A percentile compares a stretch with the other conserved stretches of the same genome.
phyloP scores from a whole-genome alignment of 2,113 vertebrate species.

The Microtus richardsoni region DNA sequence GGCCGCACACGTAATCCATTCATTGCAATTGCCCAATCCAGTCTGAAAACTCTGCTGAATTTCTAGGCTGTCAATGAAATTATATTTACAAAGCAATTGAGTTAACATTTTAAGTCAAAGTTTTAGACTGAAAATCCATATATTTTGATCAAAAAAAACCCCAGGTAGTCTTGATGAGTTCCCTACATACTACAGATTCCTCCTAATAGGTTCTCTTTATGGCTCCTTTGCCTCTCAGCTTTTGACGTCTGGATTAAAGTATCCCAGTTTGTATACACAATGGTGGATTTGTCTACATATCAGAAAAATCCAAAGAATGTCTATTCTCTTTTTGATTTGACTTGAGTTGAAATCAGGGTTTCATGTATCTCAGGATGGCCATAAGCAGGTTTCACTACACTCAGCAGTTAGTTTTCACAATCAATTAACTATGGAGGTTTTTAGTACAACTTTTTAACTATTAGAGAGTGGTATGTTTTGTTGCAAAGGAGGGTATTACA shows the following conservation, averaged over 20 bases:
- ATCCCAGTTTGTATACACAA: constrained; percentile 9
- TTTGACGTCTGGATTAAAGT: not conserved
- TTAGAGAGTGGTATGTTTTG: not conserved
- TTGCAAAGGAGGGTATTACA: not conserved
- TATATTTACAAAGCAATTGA: constrained; percentile 26
- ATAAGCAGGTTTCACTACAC: not conserved
- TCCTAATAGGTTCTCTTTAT: not conserved
- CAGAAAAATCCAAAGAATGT: not conserved
- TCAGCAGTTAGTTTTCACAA: not conserved
- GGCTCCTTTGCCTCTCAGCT: not conserved
- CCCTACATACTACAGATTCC: no score
- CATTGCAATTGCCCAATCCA: not conserved
- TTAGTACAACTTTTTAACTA: not conserved
- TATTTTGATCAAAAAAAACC: not conserved
- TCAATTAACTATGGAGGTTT: not conserved
- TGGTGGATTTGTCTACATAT: not conserved
- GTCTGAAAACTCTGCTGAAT: constrained; percentile 15
- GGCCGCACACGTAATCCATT: not conserved
- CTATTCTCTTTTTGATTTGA: not conserved
- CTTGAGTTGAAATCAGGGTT: not conserved
- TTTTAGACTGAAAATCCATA: constrained; percentile 27
- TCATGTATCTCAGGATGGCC: not conserved
- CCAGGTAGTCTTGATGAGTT: not conserved
- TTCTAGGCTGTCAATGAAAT: constrained; percentile 9
- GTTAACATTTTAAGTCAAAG: not conserved